phyloP scores from a whole-genome alignment of 2,888 invertebrate species.

The Therioaphis trifolii region DNA sequence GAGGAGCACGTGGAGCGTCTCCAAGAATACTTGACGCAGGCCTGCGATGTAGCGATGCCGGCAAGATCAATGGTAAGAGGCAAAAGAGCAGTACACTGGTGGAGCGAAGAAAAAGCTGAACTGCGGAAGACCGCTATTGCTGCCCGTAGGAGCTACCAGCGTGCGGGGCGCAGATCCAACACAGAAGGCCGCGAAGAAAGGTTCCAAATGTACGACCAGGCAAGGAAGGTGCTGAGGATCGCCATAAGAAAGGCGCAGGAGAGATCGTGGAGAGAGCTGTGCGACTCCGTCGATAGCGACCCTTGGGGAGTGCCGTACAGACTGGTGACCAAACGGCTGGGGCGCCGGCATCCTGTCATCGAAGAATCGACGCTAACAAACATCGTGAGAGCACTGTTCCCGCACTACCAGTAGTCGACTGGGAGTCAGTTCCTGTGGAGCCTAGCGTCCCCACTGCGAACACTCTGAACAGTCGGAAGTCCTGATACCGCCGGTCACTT shows the following conservation, averaged over 20 bases:
- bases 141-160: too few relatives aligned
- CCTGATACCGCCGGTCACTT: background rate
- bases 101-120: too few relatives aligned
- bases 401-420: background rate
- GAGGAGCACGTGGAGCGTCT: too few relatives aligned
- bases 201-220: too few relatives aligned
- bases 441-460: background rate
- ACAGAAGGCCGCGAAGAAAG: too few relatives aligned
- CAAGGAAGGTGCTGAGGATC: background rate
- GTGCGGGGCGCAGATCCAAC: too few relatives aligned
- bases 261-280: background rate
- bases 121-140: too few relatives aligned
- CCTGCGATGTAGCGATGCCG: too few relatives aligned
- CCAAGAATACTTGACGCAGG: too few relatives aligned
- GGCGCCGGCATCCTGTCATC: background rate
- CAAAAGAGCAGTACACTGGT: too few relatives aligned
- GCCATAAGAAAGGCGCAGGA: background rate
- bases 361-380: background rate
- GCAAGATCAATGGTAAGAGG: too few relatives aligned
- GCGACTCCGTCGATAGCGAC: background rate
- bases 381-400: background rate
- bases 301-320: conserved; percentile 6
- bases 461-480: background rate
- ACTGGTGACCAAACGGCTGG: background rate
- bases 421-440: background rate